phyloP scores from a whole-genome alignment of 2,888 invertebrate genomes.

The Laspeyria flexula region DNA sequence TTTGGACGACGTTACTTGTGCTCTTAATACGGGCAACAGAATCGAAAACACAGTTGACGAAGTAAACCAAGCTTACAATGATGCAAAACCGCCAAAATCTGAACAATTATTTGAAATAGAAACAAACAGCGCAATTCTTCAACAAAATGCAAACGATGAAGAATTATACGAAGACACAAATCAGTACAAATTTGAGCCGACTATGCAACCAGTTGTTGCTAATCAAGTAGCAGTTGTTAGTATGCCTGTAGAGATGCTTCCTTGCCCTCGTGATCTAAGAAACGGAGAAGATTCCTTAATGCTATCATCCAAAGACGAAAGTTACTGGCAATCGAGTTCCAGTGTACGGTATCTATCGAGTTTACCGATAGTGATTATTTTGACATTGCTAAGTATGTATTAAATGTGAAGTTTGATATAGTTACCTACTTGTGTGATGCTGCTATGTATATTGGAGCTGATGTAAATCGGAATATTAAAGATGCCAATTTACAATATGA shows the following conservation, averaged over 20 bases:
- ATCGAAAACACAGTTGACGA: slow-evolving; percentile 33
- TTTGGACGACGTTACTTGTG: slow-evolving; percentile 90
- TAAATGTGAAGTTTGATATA: slow-evolving; percentile 16
- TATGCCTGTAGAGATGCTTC: slow-evolving; percentile 64
- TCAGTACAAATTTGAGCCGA: slow-evolving; percentile 64
- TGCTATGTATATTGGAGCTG: slow-evolving; percentile 18
- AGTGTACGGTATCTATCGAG: slow-evolving; percentile 54
- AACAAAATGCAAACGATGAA: slow-evolving; percentile 59
- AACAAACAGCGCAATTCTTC: slow-evolving; percentile 52
- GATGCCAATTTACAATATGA: background rate
- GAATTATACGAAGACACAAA: slow-evolving; percentile 56
- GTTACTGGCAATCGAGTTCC: slow-evolving; percentile 67
- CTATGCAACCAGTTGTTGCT: slow-evolving; percentile 53
- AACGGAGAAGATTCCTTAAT: slow-evolving; percentile 77
- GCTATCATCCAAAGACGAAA: slow-evolving; percentile 78
- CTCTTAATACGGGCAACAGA: slow-evolving; percentile 44
- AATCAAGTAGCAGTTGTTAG: slow-evolving; percentile 67
- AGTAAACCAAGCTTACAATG: slow-evolving; percentile 22
- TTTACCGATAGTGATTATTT: slow-evolving; percentile 50
- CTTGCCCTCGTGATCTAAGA: slow-evolving; percentile 65
- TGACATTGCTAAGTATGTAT: slow-evolving; percentile 49
- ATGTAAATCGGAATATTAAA: slow-evolving; percentile 15
- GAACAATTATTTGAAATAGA: slow-evolving; percentile 58
- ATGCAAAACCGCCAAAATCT: slow-evolving; percentile 40
- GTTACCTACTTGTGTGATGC: slow-evolving; percentile 25